Percentiles rank a stretch among this genome's conserved stretches.
Evolutionary conservation across 2,797 vertebrate species (phyloP).

Genomic region (Mionectes olivaceus): DNA sequence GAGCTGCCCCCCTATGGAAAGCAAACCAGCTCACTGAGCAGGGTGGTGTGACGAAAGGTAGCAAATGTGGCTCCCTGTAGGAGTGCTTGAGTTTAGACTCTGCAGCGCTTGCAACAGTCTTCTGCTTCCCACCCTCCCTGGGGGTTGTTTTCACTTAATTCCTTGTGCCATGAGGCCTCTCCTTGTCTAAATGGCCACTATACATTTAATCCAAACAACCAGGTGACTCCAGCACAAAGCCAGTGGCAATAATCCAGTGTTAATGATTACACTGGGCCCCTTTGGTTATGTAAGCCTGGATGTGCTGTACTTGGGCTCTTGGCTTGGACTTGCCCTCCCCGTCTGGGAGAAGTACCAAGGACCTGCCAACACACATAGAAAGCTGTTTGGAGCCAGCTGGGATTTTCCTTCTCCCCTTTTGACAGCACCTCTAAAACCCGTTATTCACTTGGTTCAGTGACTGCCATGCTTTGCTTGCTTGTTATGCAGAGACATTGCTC

Average conservation of each 20-base stretch:
- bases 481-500: not conserved
- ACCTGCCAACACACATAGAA: conserved; percentile 45
- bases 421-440: conserved; percentile 44
- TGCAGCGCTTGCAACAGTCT: not conserved
- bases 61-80: not conserved
- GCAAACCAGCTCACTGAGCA: not conserved
- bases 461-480: conserved; percentile 11
- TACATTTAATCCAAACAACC: conserved; percentile 68
- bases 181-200: conserved; percentile 27
- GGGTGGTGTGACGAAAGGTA: not conserved
- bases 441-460: not conserved
- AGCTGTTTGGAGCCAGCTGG: conserved; percentile 6
- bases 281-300: conserved; percentile 65
- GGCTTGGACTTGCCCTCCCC: not conserved
- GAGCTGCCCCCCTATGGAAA: not conserved
- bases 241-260: conserved; percentile 25
- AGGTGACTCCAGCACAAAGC: conserved; percentile 69
- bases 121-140: not conserved
- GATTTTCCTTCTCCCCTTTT: conserved; percentile 41
- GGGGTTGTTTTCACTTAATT: not conserved
- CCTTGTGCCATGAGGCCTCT: not conserved
- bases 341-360: conserved; percentile 12
- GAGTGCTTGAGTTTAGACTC: not conserved
- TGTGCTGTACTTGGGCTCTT: not conserved
- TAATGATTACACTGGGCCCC: conserved; percentile 73